phyloP scores from a whole-genome alignment of 2,113 vertebrate genomes.

The Cyprinodon tularosa region DNA sequence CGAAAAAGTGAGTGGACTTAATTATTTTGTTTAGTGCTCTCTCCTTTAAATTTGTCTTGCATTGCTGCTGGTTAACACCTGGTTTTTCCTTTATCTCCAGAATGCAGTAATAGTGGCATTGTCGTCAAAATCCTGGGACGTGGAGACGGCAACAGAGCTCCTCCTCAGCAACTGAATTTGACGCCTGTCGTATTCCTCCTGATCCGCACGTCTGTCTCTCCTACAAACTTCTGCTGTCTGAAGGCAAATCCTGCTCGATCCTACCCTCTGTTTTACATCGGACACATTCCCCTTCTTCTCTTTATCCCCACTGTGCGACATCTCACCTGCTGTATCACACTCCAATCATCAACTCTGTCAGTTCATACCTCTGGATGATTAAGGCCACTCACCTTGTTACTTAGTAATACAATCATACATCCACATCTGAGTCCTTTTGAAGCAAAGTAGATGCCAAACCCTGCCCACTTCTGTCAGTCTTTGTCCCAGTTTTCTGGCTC shows the following conservation, averaged over 20 bases:
- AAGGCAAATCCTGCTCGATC: conserved; percentile 32
- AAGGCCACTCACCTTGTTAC: conserved; percentile 60
- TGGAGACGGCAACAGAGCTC: conserved; percentile 98
- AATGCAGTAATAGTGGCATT: conserved; percentile 99
- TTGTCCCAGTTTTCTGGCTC: conserved; percentile 36
- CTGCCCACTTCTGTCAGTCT: conserved; percentile 7
- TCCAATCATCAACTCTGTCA: conserved; percentile 58
- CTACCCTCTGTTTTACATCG: conserved; percentile 29
- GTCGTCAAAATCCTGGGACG: conserved; percentile 99
- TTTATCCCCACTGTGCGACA: conserved; percentile 26
- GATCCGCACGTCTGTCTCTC: conserved; percentile 22
- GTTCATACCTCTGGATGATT: conserved; percentile 48
- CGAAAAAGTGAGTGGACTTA: conserved; percentile 86
- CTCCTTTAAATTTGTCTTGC: background rate
- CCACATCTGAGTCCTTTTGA: conserved; percentile 32
- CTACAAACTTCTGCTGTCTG: conserved; percentile 39
- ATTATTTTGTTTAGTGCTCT: background rate
- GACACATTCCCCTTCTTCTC: conserved; percentile 7
- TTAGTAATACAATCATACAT: conserved; percentile 57
- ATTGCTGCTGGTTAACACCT: conserved; percentile 3
- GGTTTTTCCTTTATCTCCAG: conserved; percentile 69
- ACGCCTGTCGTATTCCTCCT: conserved; percentile 54
- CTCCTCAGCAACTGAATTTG: conserved; percentile 97
- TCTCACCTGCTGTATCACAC: conserved; percentile 53
- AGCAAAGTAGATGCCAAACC: conserved; percentile 47